Percentiles rank a stretch among this genome's conserved stretches.
These are phyloP conservation scores for Paracentrotus lividus DNA, from an alignment of 53 echinoderm and acorn worm species.

Conservation along the genomic window DNA sequence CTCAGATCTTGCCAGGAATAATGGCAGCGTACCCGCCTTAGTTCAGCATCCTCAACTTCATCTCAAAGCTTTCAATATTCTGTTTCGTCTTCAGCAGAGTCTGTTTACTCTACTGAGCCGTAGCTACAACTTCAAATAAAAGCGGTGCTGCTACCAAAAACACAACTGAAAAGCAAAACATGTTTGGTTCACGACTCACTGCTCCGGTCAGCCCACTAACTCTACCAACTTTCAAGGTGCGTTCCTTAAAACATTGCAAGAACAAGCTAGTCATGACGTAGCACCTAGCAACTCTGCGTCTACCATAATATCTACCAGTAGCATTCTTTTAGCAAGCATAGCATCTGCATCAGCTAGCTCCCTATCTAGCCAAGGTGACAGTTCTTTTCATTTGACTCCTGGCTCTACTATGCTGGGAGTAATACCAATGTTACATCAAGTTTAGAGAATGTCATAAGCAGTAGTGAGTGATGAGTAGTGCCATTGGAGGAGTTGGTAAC, in stretches of 20 bases:
- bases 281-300: constrained; percentile 3
- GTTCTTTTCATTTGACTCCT: neutral
- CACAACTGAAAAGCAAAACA: constrained; percentile 61
- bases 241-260: constrained; percentile 46
- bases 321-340: neutral
- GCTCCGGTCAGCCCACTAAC: constrained; percentile 33
- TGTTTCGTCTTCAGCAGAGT: neutral
- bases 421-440: constrained; percentile 13
- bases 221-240: neutral
- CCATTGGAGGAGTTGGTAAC: neutral
- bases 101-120: neutral
- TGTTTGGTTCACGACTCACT: constrained; percentile 38
- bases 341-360: neutral
- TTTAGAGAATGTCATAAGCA: constrained; percentile 1
- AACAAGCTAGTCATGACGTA: neutral
- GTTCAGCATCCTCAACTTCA: constrained; percentile 48
- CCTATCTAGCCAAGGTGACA: neutral
- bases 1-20: constrained; percentile 61
- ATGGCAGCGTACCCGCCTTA: constrained; percentile 56
- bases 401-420: neutral
- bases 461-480: neutral
- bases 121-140: neutral
- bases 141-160: constrained; percentile 21
- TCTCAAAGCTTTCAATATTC: neutral
- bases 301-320: constrained; percentile 4